phyloP scores from a whole-genome alignment of 1,140 invertebrate genomes.

The Leptestheria dahalacensis region DNA sequence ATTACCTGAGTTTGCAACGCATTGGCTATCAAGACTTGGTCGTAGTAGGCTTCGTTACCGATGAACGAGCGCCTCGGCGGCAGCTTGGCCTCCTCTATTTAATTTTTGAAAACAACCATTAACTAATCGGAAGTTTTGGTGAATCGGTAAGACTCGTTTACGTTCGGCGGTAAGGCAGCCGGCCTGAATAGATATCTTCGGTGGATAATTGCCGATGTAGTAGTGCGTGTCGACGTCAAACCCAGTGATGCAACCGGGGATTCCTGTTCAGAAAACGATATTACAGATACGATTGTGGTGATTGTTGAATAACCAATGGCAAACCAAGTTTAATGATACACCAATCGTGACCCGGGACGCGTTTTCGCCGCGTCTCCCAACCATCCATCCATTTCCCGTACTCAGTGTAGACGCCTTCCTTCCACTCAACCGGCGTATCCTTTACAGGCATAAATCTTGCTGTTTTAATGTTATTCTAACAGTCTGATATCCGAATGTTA shows the following conservation, averaged over 20 bases:
- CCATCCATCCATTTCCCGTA: constrained; percentile 57
- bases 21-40: constrained; percentile 32
- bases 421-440: constrained; percentile 30
- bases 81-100: constrained; percentile 35
- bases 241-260: constrained; percentile 36
- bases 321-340: constrained; percentile 41
- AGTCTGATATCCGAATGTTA: no score
- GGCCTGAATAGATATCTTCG: constrained; percentile 45
- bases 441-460: no score
- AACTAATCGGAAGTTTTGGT: constrained; percentile 16
- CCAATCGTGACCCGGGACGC: constrained; percentile 46
- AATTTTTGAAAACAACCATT: no score
- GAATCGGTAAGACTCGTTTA: constrained; percentile 18
- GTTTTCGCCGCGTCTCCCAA: constrained; percentile 40
- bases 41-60: constrained; percentile 34
- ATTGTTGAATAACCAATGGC: constrained; percentile 31
- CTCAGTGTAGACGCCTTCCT: constrained; percentile 41
- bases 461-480: no score
- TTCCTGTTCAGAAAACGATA: constrained; percentile 20
- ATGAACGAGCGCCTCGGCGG: constrained; percentile 32
- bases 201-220: constrained; percentile 50
- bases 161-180: constrained; percentile 35
- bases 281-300: neutral
- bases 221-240: constrained; percentile 45
- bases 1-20: constrained; percentile 33